phyloP scores from a whole-genome alignment of 2,797 vertebrate species.

The Nyctibius grandis region DNA sequence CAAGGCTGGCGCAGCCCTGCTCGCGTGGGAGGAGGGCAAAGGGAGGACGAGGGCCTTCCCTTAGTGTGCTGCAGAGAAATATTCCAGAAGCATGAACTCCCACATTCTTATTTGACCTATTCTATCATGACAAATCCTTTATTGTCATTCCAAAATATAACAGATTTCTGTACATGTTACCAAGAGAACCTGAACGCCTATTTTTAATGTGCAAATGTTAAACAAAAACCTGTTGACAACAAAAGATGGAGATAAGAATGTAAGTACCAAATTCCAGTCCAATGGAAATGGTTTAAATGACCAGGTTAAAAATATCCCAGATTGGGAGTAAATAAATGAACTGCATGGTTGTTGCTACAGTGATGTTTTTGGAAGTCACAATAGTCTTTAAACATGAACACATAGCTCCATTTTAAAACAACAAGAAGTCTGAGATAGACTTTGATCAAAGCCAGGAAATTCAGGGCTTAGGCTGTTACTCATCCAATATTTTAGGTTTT shows the following conservation, averaged over 20 bases:
- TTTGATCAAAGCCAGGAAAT: neutral
- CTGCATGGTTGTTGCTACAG: neutral
- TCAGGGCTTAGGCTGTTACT: neutral
- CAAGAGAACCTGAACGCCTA: neutral
- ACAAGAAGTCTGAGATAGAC: neutral
- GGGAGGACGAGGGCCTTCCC: neutral
- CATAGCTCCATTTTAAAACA: neutral
- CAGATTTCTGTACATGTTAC: neutral
- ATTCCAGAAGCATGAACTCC: neutral
- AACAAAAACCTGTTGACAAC: neutral
- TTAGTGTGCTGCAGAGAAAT: neutral
- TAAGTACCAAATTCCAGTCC: neutral
- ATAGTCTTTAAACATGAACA: neutral
- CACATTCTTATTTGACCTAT: no score
- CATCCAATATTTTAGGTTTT: neutral
- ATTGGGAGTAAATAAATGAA: neutral
- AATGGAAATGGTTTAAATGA: neutral
- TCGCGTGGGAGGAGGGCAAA: neutral
- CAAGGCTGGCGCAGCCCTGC: rapidly evolving
- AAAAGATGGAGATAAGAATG: neutral
- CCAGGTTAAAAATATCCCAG: neutral
- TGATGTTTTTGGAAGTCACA: neutral
- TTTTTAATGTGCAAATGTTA: neutral
- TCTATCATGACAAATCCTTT: no score
- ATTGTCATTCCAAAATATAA: neutral